Base-by-base conservation (phyloP, 2,113 vertebrate species). In the Myxocyprinus asiaticus region DNA sequence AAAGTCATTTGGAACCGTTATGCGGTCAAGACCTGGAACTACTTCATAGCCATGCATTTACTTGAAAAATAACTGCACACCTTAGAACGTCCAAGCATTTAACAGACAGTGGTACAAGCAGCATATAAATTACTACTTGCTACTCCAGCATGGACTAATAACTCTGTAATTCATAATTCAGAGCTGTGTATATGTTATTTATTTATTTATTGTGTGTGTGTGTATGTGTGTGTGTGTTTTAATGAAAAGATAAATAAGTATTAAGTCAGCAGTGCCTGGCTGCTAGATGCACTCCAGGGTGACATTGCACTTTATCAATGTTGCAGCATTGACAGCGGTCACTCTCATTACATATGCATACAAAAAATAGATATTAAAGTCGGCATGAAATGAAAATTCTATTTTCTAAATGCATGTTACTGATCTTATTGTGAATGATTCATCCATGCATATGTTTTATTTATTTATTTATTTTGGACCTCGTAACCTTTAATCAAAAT, bases 301-400 rank as follows among this genome's bases (percentile, higher is more conserved):
- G 85, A 89, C 83, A 81, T 71, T 33, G 76, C 81, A 76, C 76
- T 90, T 89, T 81, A 84, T 92, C 88, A 90, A 80, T 73, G 79
- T 86, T 85, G 87, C 22, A 33, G 22, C 22, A 33, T 33, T 33
- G 22, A 82, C 81, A 81, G 64, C 81, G 47, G 58, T 81, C 85
- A 14, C 82, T 76, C 68, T 59, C 88, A 81, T 82, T 76, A 59
- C 81, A 61, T 81, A 78, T 87, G 85, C 85, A 82, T 88, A 88
- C 80, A 88, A 85, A 88, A 88, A 85, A 86, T 80, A 88, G 70
- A 86, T 89, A 88, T 90, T 89, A 88, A 84, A 83, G 87, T 81
- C 76, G 22, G 22, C 22, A 33, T 33, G 22, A 33, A 33, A 33
- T 33, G 22, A 33, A 33, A 33, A 33, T 33, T 33, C 22, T 33